A percentile compares a stretch with the other conserved stretches of the same genome.
phyloP scores from a whole-genome alignment of 2,797 vertebrate species.

The Ibycter americanus region DNA sequence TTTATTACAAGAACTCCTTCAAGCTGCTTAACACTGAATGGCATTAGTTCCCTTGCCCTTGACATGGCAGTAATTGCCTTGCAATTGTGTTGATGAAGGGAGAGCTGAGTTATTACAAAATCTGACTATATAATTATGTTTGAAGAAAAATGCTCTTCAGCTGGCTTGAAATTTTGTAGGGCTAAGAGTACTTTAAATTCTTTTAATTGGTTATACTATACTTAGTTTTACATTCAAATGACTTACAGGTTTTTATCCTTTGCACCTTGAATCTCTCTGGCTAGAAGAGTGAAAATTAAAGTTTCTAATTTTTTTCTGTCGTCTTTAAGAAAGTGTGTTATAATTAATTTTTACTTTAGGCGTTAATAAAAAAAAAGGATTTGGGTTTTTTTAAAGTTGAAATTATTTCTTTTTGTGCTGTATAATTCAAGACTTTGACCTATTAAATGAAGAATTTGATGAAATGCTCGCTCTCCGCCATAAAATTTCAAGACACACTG shows the following conservation, averaged over 20 bases:
- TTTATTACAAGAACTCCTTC: background rate
- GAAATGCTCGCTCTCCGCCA: background rate
- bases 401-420: background rate
- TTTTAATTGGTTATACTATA: background rate
- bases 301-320: background rate
- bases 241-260: background rate
- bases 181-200: background rate
- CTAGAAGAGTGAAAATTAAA: background rate
- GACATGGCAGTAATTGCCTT: background rate
- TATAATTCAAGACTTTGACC: background rate
- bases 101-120: background rate
- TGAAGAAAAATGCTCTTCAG: background rate
- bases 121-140: background rate
- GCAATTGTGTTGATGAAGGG: background rate
- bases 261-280: background rate
- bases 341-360: background rate
- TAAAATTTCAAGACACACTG: background rate
- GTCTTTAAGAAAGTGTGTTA: background rate
- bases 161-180: background rate
- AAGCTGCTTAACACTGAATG: background rate
- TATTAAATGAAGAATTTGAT: background rate
- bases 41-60: background rate
- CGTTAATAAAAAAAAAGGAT: background rate
- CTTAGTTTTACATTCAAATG: background rate
- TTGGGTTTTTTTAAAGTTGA: background rate